These are phyloP conservation scores for Myoxocephalus aenaeus DNA, from an alignment of 2,797 vertebrate species.

Conservation along the genomic window DNA sequence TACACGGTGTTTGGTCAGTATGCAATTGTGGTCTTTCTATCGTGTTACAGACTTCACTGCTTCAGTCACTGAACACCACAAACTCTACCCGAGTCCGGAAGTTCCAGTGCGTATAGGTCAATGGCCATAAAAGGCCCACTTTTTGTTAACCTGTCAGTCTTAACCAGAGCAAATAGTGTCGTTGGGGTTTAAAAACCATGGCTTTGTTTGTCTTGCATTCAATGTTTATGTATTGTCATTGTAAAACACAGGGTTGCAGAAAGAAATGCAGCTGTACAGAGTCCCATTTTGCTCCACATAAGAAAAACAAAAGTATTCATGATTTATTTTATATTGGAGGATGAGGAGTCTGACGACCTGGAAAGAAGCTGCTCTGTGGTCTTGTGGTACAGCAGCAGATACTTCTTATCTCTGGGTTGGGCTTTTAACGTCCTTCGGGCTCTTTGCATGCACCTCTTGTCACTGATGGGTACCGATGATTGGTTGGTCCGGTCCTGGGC, in stretches of 20 bases:
- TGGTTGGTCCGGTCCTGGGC: not conserved
- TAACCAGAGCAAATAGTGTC: not conserved
- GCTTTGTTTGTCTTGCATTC: not conserved
- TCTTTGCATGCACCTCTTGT: not conserved
- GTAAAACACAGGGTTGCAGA: not conserved
- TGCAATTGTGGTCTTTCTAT: not conserved
- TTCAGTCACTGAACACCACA: conserved; percentile 2
- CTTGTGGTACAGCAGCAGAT: no score
- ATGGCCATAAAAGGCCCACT: not conserved
- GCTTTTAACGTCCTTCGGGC: not conserved
- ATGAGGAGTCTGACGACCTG: not conserved
- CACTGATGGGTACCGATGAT: not conserved
- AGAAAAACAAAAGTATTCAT: not conserved
- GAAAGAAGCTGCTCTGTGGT: not conserved
- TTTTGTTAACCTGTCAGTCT: not conserved
- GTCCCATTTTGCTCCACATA: not conserved
- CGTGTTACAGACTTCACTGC: conserved; percentile 2
- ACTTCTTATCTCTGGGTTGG: no score
- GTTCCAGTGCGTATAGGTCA: not conserved
- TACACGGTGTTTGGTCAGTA: not conserved
- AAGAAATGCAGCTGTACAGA: not conserved
- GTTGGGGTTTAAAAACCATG: not conserved
- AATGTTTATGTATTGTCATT: not conserved
- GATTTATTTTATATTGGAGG: no score
- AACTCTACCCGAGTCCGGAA: conserved; percentile 2